Evolutionary conservation across 2,888 invertebrate species (phyloP).

Genomic region (Dorcus hopei): DNA sequence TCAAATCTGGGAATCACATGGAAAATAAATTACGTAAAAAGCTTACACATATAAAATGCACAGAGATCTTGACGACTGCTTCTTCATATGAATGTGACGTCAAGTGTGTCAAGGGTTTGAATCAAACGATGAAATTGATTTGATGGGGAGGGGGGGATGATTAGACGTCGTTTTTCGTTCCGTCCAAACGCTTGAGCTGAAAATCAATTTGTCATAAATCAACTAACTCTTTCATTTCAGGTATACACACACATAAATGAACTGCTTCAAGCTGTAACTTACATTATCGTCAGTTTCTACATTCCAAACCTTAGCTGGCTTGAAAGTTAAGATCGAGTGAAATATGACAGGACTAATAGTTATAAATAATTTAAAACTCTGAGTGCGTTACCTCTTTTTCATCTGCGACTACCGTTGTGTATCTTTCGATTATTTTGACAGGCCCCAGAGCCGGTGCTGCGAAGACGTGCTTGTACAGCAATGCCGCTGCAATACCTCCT

Average conservation of each 20-base stretch:
- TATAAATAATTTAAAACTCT: too few relatives aligned
- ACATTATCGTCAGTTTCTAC: slow-evolving; percentile 27
- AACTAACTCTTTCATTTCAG: background rate
- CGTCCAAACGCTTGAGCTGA: slow-evolving; percentile 36
- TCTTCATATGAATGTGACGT: background rate
- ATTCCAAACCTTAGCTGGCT: slow-evolving; percentile 30
- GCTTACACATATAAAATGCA: slow-evolving; percentile 1
- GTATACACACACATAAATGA: background rate
- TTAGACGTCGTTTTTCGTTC: slow-evolving; percentile 32
- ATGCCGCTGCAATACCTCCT: slow-evolving; percentile 74
- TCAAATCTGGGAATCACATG: background rate
- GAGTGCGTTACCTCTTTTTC: slow-evolving; percentile 63
- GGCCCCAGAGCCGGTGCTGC: slow-evolving; percentile 49
- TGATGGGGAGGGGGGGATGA: background rate
- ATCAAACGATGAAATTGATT: slow-evolving; percentile 1
- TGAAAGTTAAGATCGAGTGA: slow-evolving; percentile 15
- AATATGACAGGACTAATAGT: background rate
- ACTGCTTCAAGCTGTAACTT: slow-evolving; percentile 14
- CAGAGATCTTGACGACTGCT: background rate
- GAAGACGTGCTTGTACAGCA: slow-evolving; percentile 71
- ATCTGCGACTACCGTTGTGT: slow-evolving; percentile 57
- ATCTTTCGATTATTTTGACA: slow-evolving; percentile 51
- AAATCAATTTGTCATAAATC: slow-evolving; percentile 11
- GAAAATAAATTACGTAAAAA: slow-evolving; percentile 15
- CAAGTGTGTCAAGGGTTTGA: slow-evolving; percentile 1